phyloP scores from a whole-genome alignment of 2,888 invertebrate species.

The Prosapia bicincta region DNA sequence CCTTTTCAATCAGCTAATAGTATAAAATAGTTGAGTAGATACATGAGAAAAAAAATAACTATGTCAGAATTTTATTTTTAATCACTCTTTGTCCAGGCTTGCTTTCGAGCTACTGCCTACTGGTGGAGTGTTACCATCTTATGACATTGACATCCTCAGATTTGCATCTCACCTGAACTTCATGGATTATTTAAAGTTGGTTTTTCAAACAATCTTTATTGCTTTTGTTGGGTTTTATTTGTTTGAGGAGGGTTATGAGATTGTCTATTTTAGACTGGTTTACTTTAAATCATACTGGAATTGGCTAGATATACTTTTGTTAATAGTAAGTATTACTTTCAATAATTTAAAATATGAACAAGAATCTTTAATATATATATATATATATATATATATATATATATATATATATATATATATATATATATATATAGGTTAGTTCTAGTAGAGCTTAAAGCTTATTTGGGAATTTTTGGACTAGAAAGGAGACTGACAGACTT shows the following conservation, averaged over 20 bases:
- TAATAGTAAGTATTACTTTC: constrained; percentile 47
- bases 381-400: no score
- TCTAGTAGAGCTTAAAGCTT: no score
- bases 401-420: no score
- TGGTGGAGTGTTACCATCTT: constrained; percentile 63
- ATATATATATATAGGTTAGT: no score
- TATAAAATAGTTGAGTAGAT: no score
- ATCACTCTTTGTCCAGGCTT: not conserved
- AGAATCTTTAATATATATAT: no score
- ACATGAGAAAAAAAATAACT: no score
- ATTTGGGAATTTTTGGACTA: no score
- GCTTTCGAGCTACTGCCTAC: constrained; percentile 64
- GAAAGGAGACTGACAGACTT: no score
- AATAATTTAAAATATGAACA: no score
- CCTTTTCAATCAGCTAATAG: no score
- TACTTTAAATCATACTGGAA: constrained; percentile 63
- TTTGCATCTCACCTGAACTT: constrained; percentile 53
- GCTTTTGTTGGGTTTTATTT: constrained; percentile 59
- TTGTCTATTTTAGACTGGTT: constrained; percentile 49
- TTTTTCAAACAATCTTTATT: constrained; percentile 54
- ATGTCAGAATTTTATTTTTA: no score
- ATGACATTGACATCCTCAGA: constrained; percentile 55
- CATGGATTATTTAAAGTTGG: constrained; percentile 51
- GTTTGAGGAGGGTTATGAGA: constrained; percentile 52
- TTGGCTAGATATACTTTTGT: constrained; percentile 58